Evolutionary conservation across 2,113 vertebrate genomes (phyloP).

Genomic region (Lamprotornis superbus): DNA sequence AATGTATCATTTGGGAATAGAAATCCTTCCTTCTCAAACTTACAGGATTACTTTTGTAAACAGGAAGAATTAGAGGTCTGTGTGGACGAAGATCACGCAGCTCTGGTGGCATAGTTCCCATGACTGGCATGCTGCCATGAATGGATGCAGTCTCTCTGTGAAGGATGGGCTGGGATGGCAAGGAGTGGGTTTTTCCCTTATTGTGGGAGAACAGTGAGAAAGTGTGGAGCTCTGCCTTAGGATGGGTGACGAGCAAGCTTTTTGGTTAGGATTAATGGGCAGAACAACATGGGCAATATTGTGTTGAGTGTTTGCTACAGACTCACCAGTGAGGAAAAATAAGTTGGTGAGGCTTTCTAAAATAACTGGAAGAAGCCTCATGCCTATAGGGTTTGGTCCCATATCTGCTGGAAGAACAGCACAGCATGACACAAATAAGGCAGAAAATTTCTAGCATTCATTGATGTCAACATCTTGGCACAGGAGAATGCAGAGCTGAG

Average conservation of each 20-base stretch:
- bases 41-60: background rate
- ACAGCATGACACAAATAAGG: background rate
- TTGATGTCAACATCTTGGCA: background rate
- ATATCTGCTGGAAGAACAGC: background rate
- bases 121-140: background rate
- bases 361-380: background rate
- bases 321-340: background rate
- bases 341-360: background rate
- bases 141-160: background rate
- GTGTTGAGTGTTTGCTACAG: background rate
- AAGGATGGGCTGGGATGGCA: background rate
- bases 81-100: background rate
- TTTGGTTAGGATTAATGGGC: background rate
- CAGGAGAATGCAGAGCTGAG: background rate
- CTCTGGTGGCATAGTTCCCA: background rate
- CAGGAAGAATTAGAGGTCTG: background rate
- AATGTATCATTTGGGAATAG: background rate
- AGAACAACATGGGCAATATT: background rate
- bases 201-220: background rate
- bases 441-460: background rate
- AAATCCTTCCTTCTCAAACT: background rate
- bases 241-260: background rate
- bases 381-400: background rate
- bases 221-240: background rate
- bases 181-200: fast-evolving